Conservation (phyloP, 2,888 invertebrate species). For the Tigriopus californicus region DNA sequence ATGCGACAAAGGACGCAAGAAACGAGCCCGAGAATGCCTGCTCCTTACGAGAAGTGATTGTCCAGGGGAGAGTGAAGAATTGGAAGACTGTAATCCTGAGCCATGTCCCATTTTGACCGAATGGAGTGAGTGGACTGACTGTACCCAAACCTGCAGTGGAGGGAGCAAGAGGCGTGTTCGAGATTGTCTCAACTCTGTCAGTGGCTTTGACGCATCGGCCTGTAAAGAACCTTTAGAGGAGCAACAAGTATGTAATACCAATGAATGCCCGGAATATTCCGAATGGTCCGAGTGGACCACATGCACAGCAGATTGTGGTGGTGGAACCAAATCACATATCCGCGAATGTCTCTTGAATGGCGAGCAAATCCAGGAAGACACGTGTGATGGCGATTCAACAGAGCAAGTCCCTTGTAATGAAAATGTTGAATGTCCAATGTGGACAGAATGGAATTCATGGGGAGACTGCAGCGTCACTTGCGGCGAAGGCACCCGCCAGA, state of each 20-base stretch:
- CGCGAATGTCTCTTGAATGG: neutral
- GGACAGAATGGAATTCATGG: conserved; percentile 12
- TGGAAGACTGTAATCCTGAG: conserved; percentile 7
- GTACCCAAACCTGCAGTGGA: conserved; percentile 4
- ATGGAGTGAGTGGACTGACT: conserved; percentile 12
- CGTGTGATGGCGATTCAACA: neutral
- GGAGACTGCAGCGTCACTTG: conserved; percentile 1
- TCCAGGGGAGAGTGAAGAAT: conserved; percentile 3
- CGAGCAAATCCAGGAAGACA: neutral
- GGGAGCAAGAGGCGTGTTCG: neutral
- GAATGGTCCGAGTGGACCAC: conserved; percentile 14
- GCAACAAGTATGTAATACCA: neutral
- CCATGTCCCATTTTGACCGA: conserved; percentile 5
- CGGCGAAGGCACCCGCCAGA: neutral
- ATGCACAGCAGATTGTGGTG: conserved; percentile 8
- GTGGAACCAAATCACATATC: conserved; percentile 1
- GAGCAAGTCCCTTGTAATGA: neutral
- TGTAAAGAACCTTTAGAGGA: neutral
- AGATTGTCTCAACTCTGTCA: neutral
- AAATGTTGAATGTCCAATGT: conserved; percentile 3
- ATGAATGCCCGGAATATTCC: conserved; percentile 4
- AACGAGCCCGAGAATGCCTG: neutral
- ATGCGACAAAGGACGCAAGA: conserved; percentile 3
- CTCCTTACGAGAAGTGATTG: neutral
- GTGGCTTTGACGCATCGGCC: neutral